These are phyloP conservation scores for Drosophila eugracilis DNA, from an alignment of 1,140 invertebrate genomes.

Conservation along the genomic window DNA sequence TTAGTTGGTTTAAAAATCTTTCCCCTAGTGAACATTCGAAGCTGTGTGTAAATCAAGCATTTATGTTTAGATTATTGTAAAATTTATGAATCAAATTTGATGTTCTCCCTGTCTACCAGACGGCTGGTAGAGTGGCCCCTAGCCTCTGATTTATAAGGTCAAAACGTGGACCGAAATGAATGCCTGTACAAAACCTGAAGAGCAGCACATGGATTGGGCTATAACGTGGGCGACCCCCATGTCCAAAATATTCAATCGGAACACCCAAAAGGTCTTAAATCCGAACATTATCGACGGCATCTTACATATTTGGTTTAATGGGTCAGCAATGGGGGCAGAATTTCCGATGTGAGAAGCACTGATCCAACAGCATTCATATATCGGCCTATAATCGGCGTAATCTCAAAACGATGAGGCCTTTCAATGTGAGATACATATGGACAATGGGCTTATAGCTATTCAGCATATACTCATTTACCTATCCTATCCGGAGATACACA, in stretches of 20 bases:
- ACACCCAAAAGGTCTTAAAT: constrained; percentile 34
- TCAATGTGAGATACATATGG: constrained; percentile 28
- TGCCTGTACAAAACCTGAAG: constrained; percentile 35
- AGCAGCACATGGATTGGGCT: constrained; percentile 32
- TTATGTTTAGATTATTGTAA: constrained; percentile 58
- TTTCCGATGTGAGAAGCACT: constrained; percentile 5
- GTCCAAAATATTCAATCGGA: constrained; percentile 23
- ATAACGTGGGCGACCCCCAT: constrained; percentile 69
- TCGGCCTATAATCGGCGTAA: constrained; percentile 39
- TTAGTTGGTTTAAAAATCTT: constrained; percentile 50
- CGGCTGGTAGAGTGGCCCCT: neutral
- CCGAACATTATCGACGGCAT: constrained; percentile 63
- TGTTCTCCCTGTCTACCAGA: constrained; percentile 16
- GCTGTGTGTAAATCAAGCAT: constrained; percentile 76
- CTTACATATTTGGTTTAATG: constrained; percentile 75
- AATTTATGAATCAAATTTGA: constrained; percentile 68
- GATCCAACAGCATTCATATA: constrained; percentile 9
- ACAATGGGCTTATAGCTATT: constrained; percentile 43
- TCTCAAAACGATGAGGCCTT: constrained; percentile 29
- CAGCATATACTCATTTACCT: constrained; percentile 32
- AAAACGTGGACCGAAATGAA: constrained; percentile 64
- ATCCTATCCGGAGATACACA: neutral
- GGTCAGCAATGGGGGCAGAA: constrained; percentile 47
- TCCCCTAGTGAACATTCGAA: constrained; percentile 8
- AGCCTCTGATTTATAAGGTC: constrained; percentile 75